phyloP scores from a whole-genome alignment of 2,113 vertebrate species.

The Syngnathus scovelli region DNA sequence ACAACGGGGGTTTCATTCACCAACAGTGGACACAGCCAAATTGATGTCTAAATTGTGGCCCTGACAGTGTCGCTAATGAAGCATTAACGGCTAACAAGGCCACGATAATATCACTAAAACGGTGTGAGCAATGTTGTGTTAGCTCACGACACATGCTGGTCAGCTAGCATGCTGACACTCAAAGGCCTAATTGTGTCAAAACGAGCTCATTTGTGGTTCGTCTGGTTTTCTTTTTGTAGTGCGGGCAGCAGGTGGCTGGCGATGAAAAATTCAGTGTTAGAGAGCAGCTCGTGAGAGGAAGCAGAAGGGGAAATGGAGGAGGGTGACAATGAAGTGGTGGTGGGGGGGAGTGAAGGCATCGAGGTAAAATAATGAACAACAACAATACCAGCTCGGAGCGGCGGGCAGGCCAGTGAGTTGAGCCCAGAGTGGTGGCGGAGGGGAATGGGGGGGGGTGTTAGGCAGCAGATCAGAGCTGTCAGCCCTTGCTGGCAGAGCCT shows the following conservation, averaged over 20 bases:
- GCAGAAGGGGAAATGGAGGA: conserved; percentile 19
- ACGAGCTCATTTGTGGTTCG: not conserved
- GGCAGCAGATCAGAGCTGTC: conserved; percentile 54
- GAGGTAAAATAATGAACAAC: conserved; percentile 29
- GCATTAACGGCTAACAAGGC: too few relatives aligned
- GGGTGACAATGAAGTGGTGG: conserved; percentile 21
- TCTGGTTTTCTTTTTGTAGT: conserved; percentile 32
- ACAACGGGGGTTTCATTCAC: not conserved
- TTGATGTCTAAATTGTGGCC: not conserved
- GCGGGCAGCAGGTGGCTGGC: conserved; percentile 65
- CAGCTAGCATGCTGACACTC: too few relatives aligned
- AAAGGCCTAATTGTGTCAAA: not conserved
- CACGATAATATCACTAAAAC: too few relatives aligned
- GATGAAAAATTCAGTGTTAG: conserved; percentile 66
- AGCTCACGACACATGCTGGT: too few relatives aligned
- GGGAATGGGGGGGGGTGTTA: conserved; percentile 20
- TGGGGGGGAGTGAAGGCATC: conserved; percentile 33
- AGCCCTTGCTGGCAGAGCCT: conserved; percentile 42
- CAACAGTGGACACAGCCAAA: not conserved
- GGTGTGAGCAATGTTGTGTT: too few relatives aligned
- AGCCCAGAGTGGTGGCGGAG: conserved; percentile 34
- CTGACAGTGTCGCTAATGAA: not conserved
- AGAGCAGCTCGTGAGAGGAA: conserved; percentile 17
- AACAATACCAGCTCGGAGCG: conserved; percentile 21
- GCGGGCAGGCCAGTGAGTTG: conserved; percentile 27